Base-by-base conservation (phyloP, 92 coral and sea anemone species). In the Zoanthus sansibaricus region DNA sequence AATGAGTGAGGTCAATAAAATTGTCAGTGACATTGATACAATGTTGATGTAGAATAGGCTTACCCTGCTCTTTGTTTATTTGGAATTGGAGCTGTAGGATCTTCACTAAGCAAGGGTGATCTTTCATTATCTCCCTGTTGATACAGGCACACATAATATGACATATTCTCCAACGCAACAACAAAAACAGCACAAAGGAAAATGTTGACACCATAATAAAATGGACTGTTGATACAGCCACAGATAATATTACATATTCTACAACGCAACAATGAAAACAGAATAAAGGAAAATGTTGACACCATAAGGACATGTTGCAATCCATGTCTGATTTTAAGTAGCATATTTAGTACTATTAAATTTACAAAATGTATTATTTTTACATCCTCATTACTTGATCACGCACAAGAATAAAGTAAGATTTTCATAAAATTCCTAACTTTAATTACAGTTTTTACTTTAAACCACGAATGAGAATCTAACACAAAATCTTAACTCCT, bases 21-120 rank as follows among this genome's bases (percentile, higher is more conserved):
- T 58, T 59, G 66, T 0, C 66, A 59, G 17, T 15, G 66, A 58
- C 3, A 20, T 59, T 13, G 66, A 13, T 13, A 14, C 3, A 17
- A 4, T 59, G 17, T 13, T 59, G 66, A 59, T 59, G 7, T 55
- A 6, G 9, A 30, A 9, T 11, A 67, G 74, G 1, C 33, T 88
- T 91, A 96, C 98, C 93, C 82, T 46, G 90, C 76, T 73, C 95
- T 89, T 55, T 86, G 96, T 33, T 90, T 92, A 73, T 96, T 93
- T 6, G 96, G 88, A 69, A 91, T 91, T n/a, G 96, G 96, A 9
- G 93, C 87, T 56, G 95, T 87, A 18, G 78, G 85, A 30, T 92
- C 91, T 7, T 94, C 95, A 10, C 83, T 67, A 20, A 91, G 87
- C 8, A 96, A 90, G n/a, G 98, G 96, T 9, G 96, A 92, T 78